Conservation (phyloP, 2,888 invertebrate genomes). For the Acanthosepion esculentum region DNA sequence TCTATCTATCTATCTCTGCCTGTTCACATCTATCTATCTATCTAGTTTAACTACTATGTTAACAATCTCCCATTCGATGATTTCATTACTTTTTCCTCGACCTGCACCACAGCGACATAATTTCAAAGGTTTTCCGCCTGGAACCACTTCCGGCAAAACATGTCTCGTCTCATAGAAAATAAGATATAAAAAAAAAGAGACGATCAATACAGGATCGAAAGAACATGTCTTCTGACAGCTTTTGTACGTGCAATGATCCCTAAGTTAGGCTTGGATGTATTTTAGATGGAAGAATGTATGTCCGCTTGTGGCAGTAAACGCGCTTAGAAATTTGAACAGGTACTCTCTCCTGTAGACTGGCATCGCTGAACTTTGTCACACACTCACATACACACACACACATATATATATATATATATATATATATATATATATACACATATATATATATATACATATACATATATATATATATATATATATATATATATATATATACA, state of each 20-base stretch:
- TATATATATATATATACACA: no score
- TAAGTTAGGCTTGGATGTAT: not conserved
- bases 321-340: not conserved
- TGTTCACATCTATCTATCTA: no score
- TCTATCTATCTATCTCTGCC: constrained; percentile 33
- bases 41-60: not conserved
- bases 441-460: no score
- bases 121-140: not conserved
- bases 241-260: not conserved
- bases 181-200: not conserved
- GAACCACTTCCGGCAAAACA: constrained; percentile 33
- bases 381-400: not conserved
- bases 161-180: constrained; percentile 33
- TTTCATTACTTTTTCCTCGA: not conserved
- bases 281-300: not conserved
- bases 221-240: not conserved
- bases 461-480: no score
- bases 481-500: no score
- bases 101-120: not conserved
- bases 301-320: not conserved
- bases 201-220: not conserved
- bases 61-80: not conserved
- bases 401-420: no score
- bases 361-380: no score
- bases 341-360: not conserved